phyloP scores from a whole-genome alignment of 2,113 vertebrate genomes.

The Microcebus jonahi region DNA sequence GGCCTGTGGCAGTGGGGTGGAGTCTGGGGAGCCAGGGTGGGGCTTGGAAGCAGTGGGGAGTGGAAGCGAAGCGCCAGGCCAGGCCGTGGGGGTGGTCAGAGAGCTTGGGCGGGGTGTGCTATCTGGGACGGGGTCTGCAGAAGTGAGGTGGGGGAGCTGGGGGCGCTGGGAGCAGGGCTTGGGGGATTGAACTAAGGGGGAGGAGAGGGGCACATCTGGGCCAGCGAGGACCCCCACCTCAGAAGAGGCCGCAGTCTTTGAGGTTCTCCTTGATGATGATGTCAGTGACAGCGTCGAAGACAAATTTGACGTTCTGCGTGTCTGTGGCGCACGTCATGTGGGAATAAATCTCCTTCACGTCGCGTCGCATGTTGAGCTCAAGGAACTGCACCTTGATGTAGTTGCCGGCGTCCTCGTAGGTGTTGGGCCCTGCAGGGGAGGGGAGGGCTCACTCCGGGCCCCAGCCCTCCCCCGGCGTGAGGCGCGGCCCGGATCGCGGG shows the following conservation, averaged over 20 bases:
- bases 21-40: background rate
- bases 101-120: background rate
- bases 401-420: conserved; percentile 95
- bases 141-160: background rate
- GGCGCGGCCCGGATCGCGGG: fast-evolving
- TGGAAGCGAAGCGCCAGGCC: too few species aligned
- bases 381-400: conserved; percentile 99
- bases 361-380: conserved; percentile 94
- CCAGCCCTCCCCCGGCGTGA: fast-evolving
- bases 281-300: conserved; percentile 98
- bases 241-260: conserved; percentile 98
- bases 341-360: conserved; percentile 97
- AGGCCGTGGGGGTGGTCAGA: background rate
- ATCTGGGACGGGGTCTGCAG: fast-evolving
- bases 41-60: background rate
- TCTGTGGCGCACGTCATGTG: conserved; percentile 99
- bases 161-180: fast-evolving
- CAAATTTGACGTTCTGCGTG: conserved; percentile 99
- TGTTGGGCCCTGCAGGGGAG: conserved; percentile 92
- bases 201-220: background rate
- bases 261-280: conserved; percentile 99
- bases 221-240: conserved; percentile 67
- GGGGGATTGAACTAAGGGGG: fast-evolving
- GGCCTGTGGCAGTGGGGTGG: background rate
- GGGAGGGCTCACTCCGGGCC: background rate